Evolutionary conservation across 2,797 vertebrate genomes (phyloP).

Genomic region (Leptodactylus fallax): DNA sequence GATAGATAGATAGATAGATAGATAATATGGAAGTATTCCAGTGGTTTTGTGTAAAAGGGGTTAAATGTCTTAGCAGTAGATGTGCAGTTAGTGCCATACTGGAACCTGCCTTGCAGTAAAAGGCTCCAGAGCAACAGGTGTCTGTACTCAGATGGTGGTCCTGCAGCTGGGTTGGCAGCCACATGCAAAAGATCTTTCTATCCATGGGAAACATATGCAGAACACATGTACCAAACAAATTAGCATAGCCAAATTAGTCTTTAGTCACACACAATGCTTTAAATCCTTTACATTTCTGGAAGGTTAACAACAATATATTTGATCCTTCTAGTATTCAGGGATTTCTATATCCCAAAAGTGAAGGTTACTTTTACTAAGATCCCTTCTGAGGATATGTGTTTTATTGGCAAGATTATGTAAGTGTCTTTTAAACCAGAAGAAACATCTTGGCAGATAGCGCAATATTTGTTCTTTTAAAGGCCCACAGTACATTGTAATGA

Average conservation of each 20-base stretch:
- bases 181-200: slow-evolving; percentile 46
- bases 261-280: slow-evolving; percentile 63
- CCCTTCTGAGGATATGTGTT: slow-evolving; percentile 1
- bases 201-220: slow-evolving; percentile 60
- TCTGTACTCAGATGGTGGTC: slow-evolving; percentile 61
- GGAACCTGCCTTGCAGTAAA: slow-evolving; percentile 32
- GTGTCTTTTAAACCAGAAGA: not conserved
- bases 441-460: slow-evolving; percentile 11
- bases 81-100: slow-evolving; percentile 26
- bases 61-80: slow-evolving; percentile 22
- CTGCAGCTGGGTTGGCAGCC: slow-evolving; percentile 59
- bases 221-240: slow-evolving; percentile 61
- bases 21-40: not conserved
- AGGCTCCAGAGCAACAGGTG: slow-evolving; percentile 56
- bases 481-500: not conserved
- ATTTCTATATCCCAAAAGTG: slow-evolving; percentile 45
- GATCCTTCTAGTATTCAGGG: slow-evolving; percentile 37
- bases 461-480: slow-evolving; percentile 11
- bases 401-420: slow-evolving; percentile 14
- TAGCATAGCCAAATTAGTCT: slow-evolving; percentile 62
- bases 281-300: slow-evolving; percentile 62
- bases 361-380: slow-evolving; percentile 32
- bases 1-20: not conserved
- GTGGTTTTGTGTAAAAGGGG: not conserved
- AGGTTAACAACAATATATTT: slow-evolving; percentile 53